Base-by-base conservation (phyloP, 1,140 invertebrate genomes). In the Drosophila orena region DNA sequence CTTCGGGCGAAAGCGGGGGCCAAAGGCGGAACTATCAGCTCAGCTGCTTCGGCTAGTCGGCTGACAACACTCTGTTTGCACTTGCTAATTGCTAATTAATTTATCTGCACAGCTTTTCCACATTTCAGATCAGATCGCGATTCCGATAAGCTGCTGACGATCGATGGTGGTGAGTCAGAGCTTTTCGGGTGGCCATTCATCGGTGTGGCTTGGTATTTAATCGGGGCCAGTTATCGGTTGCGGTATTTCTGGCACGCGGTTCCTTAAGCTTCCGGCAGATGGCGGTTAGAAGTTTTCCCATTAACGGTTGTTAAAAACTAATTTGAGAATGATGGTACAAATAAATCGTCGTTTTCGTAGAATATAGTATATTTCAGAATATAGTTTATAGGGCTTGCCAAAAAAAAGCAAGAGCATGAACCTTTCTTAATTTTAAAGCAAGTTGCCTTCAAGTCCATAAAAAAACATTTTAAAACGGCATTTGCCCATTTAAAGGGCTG, bases 41-140 rank as follows among this genome's bases (percentile, higher is more conserved):
- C 54, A 57, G 68, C 44, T 77, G 66, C 54, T 83, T 58, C 17
- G n/a, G 11, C 37, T 15, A 20, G 60, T 50, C 37, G 20, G 20
- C 64, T 70, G 64, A 55, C 57, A 34, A 49, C 64, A 71, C 56
- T 57, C 60, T 84, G 68, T 85, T 84, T 84, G 59, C 81, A 60
- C 64, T 54, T 44, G 53, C 70, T 84, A 77, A 79, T 84, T 83
- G 76, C 49, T 55, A 72, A 77, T 84, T 79, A 79, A 79, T 77
- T 52, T 65, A 44, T 43, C 27, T 53, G 60, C 24, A 34, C 46
- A 59, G 73, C 62, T 53, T 72, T 75, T 64, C 46, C 34, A 34
- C 42, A 40, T 66, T 60, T 61, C 64, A 22, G 58, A 37, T 17
- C 37, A 27, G 65, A 69, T 69, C 65, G 62, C 64, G 64, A 66